Evolutionary conservation across 1,140 invertebrate species (phyloP), one percentile per base, ranked within the genome.

Genomic region (Pseudoatta argentina): DNA sequence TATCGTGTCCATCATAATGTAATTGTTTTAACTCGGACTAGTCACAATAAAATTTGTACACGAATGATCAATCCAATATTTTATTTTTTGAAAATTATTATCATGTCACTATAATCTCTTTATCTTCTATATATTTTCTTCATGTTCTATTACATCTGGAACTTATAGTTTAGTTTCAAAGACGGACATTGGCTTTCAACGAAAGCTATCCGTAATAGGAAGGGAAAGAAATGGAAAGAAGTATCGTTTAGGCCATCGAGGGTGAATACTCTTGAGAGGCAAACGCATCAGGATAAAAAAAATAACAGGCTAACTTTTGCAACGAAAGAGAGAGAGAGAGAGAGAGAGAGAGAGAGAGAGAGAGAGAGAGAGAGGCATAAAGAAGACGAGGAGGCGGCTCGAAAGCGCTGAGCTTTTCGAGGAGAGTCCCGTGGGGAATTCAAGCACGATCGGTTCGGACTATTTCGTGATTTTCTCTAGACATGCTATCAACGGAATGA

Each of bases 391-490:
- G 6, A 57, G 63, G 12, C 18, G 16, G n/a, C 24, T 85, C 44
- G 71, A 85, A 76, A 64, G 59, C 39, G 59, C 72, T 76, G 81
- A 76, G 81, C 81, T 85, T 85, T 85, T 85, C 81, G 81, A 64
- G 55, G 55, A 75, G 72, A 55, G 39, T 64, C 72, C 81, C 81
- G 57, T 71, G 55, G 81, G 81, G 81, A 75, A 76, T 85, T 85
- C 57, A 57, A 76, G 57, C 55, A 85, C 81, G 81, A 85, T 85
- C 81, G 71, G 69, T 34, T 85, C 57, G 81, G 59, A 76, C 81
- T 85, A 76, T 85, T 85, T 85, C 81, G 81, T 71, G 81, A 85
- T 85, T 85, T 85, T 76, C 81, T 85, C 27, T 55, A 85, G 81
- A 85, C 81, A 85, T 64, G 72, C 81, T 69, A 85, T 85, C 81